Percentiles rank a stretch among this genome's conserved stretches.
phyloP scores from a whole-genome alignment of 2,888 invertebrate genomes.

The Mimachlamys varia region DNA sequence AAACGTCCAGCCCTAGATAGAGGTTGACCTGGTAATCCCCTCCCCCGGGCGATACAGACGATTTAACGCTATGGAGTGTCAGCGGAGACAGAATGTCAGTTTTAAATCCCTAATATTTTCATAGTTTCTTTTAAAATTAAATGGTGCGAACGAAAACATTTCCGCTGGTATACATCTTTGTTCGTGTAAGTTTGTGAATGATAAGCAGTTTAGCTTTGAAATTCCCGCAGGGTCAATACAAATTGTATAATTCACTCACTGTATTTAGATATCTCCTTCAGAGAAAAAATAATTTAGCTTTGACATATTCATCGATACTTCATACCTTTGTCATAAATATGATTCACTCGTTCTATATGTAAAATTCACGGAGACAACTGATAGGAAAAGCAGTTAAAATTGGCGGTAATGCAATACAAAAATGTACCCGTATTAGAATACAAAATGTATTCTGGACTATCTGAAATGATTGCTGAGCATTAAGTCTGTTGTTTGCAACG shows the following conservation, averaged over 20 bases:
- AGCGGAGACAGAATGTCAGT: neutral
- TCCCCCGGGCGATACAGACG: neutral
- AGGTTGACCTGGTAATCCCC: neutral
- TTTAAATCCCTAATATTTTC: conserved; percentile 27
- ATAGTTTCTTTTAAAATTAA: neutral
- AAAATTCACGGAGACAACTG: no score
- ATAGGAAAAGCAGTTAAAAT: no score
- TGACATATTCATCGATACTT: conserved; percentile 21
- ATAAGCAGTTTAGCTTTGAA: neutral
- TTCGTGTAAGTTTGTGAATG: neutral
- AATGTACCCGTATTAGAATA: no score
- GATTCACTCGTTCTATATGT: neutral
- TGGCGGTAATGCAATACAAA: no score
- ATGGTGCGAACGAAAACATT: conserved; percentile 32
- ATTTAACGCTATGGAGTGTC: neutral
- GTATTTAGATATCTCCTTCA: neutral
- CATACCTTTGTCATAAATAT: neutral
- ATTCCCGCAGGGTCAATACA: neutral
- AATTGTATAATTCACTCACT: neutral
- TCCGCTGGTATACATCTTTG: conserved; percentile 4
- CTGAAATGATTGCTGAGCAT: no score
- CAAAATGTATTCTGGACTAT: no score
- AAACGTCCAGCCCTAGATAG: neutral
- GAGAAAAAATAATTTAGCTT: neutral
- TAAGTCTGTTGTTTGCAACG: no score